A percentile compares a stretch with the other conserved stretches of the same genome.
Evolutionary conservation across 2,797 vertebrate species (phyloP).

Genomic region (Rallus crepitans): DNA sequence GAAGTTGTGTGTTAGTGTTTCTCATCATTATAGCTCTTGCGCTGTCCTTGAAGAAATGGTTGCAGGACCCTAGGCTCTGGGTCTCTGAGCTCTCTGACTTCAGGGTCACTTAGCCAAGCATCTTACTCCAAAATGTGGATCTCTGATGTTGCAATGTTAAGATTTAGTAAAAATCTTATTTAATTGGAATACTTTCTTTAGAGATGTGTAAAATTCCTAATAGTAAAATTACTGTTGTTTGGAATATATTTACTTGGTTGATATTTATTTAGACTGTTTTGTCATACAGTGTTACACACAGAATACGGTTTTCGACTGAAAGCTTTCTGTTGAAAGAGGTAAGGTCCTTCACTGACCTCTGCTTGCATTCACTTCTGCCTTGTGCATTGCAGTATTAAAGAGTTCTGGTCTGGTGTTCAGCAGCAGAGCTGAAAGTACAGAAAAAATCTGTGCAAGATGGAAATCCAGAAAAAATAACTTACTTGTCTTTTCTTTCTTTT

Average conservation of each 20-base stretch:
- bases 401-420: background rate
- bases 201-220: background rate
- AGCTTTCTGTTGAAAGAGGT: background rate
- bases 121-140: fast-evolving
- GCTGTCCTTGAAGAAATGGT: background rate
- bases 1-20: background rate
- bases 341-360: background rate
- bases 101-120: background rate
- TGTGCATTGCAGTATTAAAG: fast-evolving
- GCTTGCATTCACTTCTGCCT: background rate
- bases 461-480: background rate
- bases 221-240: background rate
- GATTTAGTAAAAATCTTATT: background rate
- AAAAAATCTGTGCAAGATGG: background rate
- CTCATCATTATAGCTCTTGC: background rate
- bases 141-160: background rate
- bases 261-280: background rate
- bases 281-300: background rate
- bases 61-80: background rate
- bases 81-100: background rate
- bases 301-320: background rate
- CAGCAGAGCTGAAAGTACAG: background rate
- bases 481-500: background rate
- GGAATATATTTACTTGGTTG: background rate
- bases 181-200: background rate